A percentile compares a stretch with the other conserved stretches of the same genome.
phyloP scores from a whole-genome alignment of 2,113 vertebrate species.

The Prolemur simus region DNA sequence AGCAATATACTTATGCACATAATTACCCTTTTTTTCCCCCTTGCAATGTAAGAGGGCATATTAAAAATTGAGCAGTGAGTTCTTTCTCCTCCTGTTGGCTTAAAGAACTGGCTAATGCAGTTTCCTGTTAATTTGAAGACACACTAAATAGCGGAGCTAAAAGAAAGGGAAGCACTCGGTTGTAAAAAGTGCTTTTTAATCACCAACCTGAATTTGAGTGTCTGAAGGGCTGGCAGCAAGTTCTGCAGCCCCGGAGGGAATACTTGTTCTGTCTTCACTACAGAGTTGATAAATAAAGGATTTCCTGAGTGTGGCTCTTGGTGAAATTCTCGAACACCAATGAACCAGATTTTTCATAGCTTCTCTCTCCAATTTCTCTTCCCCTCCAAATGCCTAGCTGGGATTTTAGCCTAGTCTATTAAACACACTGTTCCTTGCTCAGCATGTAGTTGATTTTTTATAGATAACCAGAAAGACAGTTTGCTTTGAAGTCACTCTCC shows the following conservation, averaged over 20 bases:
- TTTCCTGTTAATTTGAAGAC: constrained; percentile 38
- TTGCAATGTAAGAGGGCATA: neutral
- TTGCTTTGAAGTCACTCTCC: neutral
- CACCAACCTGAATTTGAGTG: neutral
- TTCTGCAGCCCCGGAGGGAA: neutral
- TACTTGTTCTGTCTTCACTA: neutral
- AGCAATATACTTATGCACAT: neutral
- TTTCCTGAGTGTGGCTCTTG: neutral
- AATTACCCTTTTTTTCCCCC: neutral
- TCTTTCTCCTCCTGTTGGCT: neutral
- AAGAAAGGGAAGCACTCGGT: neutral
- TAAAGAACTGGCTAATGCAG: neutral
- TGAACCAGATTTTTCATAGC: neutral
- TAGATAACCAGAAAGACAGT: neutral
- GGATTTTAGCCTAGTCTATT: neutral
- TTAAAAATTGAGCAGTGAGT: neutral
- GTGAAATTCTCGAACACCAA: neutral
- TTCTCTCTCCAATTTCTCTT: neutral
- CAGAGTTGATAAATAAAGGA: neutral
- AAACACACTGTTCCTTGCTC: neutral
- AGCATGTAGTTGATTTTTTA: neutral
- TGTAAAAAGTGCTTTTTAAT: constrained; percentile 51
- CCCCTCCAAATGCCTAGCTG: neutral
- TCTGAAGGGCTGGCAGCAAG: neutral
- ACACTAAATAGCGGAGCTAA: neutral